These are phyloP conservation scores for Argya squamiceps DNA, from an alignment of 2,797 vertebrate genomes.

Conservation along the genomic window DNA sequence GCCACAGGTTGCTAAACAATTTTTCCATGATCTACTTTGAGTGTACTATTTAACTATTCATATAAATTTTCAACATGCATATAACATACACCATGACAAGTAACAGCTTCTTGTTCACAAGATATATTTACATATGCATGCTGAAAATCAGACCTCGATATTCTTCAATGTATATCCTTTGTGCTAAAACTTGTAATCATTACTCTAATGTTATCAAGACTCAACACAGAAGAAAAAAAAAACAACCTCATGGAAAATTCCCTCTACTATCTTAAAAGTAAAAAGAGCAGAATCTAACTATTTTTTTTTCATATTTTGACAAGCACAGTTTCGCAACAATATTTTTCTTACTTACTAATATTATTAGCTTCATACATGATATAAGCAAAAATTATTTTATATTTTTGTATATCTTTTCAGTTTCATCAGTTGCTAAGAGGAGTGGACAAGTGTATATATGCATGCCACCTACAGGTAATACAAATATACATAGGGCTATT, in stretches of 20 bases:
- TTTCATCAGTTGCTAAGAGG: background rate
- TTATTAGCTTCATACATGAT: background rate
- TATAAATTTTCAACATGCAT: background rate
- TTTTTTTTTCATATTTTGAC: background rate
- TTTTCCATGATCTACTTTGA: background rate
- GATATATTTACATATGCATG: background rate
- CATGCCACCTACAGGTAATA: background rate
- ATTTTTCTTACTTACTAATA: background rate
- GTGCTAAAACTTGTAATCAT: background rate
- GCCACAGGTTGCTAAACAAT: background rate
- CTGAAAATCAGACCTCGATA: background rate
- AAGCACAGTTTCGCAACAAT: background rate
- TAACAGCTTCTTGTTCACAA: background rate
- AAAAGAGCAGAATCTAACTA: background rate
- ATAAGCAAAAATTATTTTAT: background rate
- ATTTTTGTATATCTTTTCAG: background rate
- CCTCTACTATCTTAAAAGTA: background rate
- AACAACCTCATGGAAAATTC: background rate
- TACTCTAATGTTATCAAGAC: background rate
- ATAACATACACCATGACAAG: background rate
- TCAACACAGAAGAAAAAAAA: background rate
- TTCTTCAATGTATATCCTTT: background rate
- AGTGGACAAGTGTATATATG: fast-evolving
- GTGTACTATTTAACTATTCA: background rate
- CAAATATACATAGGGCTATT: fast-evolving